phyloP scores from a whole-genome alignment of 2,113 vertebrate species.

The Oncorhynchus keta region DNA sequence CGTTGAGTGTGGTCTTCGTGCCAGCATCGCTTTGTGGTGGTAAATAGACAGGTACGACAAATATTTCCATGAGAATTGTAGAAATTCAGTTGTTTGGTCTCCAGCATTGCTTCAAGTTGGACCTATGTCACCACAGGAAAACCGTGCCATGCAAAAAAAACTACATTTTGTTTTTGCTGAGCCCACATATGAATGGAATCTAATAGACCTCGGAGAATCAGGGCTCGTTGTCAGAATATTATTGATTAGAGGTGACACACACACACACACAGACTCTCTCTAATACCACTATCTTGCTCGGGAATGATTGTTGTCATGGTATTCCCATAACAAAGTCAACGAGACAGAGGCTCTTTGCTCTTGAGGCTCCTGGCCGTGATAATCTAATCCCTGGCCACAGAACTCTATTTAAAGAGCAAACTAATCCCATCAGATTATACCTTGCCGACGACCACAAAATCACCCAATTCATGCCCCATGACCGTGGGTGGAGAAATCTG shows the following conservation, averaged over 20 bases:
- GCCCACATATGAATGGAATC: background rate
- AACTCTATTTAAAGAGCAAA: slow-evolving; percentile 68
- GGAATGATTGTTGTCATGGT: background rate
- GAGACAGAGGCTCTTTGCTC: slow-evolving; percentile 40
- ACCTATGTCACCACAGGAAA: background rate
- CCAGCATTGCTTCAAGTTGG: background rate
- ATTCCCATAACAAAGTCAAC: slow-evolving; percentile 16
- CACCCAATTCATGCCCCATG: slow-evolving; percentile 59
- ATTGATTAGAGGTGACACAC: background rate
- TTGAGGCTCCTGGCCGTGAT: slow-evolving; percentile 40
- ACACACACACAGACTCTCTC: background rate
- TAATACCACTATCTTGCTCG: background rate
- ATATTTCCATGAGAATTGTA: no score
- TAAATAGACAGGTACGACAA: no score
- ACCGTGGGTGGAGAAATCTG: slow-evolving; percentile 25
- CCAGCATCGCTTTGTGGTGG: no score
- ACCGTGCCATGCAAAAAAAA: background rate
- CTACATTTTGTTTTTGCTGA: background rate
- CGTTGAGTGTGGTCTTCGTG: no score
- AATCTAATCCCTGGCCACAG: slow-evolving; percentile 59
- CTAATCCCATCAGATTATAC: slow-evolving; percentile 71
- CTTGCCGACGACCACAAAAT: slow-evolving; percentile 52
- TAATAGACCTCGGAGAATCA: background rate
- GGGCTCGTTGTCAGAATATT: background rate
- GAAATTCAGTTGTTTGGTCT: background rate